These are phyloP conservation scores for Andrena bicolor DNA, from an alignment of 2,888 invertebrate genomes.

Conservation along the genomic window DNA sequence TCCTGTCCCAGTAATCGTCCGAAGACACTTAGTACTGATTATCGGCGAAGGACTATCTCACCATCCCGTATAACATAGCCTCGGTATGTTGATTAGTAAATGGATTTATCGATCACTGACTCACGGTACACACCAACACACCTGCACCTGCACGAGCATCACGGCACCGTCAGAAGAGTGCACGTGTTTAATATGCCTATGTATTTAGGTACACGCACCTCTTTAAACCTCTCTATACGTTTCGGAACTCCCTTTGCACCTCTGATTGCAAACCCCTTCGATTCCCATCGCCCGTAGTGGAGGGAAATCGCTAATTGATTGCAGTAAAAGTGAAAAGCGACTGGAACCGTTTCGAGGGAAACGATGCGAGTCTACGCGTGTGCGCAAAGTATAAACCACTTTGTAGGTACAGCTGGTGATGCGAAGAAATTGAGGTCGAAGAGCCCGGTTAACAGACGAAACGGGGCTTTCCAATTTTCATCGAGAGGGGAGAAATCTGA, in stretches of 20 bases:
- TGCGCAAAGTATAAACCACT: background rate
- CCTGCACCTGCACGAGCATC: constrained; percentile 37
- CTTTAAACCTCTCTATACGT: background rate
- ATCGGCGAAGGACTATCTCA: constrained; percentile 53
- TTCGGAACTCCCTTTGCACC: constrained; percentile 13
- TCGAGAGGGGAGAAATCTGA: constrained; percentile 6
- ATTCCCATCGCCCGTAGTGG: background rate
- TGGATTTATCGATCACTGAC: constrained; percentile 55
- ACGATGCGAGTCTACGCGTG: background rate
- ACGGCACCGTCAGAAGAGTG: constrained; percentile 15
- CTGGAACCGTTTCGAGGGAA: too few relatives aligned
- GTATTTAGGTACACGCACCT: constrained; percentile 19
- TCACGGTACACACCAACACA: constrained; percentile 13
- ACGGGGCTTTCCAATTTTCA: constrained; percentile 1
- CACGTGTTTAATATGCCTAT: constrained; percentile 39
- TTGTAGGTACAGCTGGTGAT: background rate
- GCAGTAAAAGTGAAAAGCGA: too few relatives aligned
- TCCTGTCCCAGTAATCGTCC: constrained; percentile 50
- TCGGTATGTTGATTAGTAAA: constrained; percentile 71
- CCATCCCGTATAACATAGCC: constrained; percentile 56
- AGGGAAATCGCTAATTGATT: too few relatives aligned
- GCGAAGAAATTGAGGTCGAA: background rate
- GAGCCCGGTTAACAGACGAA: background rate
- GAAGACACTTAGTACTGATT: constrained; percentile 64
- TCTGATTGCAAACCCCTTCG: background rate